Percentiles rank a stretch among this genome's conserved stretches.
Evolutionary conservation across 1,140 invertebrate genomes (phyloP).

Genomic region (Caenorhabditis tropicalis): DNA sequence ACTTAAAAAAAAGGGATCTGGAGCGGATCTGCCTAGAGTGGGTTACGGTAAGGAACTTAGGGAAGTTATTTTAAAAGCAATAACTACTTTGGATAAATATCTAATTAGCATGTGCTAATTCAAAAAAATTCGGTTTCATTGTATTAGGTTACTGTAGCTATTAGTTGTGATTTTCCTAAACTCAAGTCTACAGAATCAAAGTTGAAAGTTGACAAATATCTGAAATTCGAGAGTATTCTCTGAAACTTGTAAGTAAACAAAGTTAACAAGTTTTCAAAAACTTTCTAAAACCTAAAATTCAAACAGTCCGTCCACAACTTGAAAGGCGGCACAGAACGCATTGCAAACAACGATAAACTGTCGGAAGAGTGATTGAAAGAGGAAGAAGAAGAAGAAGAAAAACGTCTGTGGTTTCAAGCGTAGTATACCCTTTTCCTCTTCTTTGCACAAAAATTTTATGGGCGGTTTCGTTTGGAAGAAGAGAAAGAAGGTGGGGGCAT

Average conservation of each 20-base stretch:
- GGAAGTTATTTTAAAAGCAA: too few relatives aligned
- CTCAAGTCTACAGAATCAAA: too few relatives aligned
- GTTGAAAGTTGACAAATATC: too few relatives aligned
- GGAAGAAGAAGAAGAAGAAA: neutral
- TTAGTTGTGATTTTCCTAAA: too few relatives aligned
- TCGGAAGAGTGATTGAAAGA: neutral
- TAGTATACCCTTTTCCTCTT: constrained; percentile 4
- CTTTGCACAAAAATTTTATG: constrained; percentile 13
- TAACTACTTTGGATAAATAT: too few relatives aligned
- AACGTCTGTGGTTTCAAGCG: neutral
- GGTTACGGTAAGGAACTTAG: too few relatives aligned
- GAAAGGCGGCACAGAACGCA: constrained; percentile 20
- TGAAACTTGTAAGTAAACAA: neutral
- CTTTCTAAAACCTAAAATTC: neutral
- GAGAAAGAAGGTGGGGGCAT: neutral
- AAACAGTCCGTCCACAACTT: neutral
- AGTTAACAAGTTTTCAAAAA: neutral
- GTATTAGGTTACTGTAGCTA: too few relatives aligned
- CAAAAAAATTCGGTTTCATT: too few relatives aligned
- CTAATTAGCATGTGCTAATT: too few relatives aligned
- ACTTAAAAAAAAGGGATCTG: too few relatives aligned
- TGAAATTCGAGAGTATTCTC: neutral
- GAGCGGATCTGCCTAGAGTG: too few relatives aligned
- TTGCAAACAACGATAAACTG: constrained; percentile 24
- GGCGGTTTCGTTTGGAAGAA: constrained; percentile 13